A percentile compares a stretch with the other conserved stretches of the same genome.
Evolutionary conservation across 2,113 vertebrate genomes (phyloP).

Genomic region (Brienomyrus longianalis): DNA sequence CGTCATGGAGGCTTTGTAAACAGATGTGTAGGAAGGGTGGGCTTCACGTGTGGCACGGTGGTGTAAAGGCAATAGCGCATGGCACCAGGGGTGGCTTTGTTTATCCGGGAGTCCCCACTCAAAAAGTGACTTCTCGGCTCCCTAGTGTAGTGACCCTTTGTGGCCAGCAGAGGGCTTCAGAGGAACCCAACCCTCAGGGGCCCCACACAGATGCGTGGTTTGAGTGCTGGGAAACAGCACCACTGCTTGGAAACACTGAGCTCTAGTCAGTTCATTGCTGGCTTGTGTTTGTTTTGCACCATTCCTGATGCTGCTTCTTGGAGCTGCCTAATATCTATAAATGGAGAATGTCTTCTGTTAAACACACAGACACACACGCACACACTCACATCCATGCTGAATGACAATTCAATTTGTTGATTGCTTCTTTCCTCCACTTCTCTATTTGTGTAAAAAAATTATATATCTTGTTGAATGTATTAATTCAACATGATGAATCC

Average conservation of each 20-base stretch:
- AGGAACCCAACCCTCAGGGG: not conserved
- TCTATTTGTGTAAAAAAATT: slow-evolving; percentile 53
- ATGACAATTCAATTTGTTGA: slow-evolving; percentile 99
- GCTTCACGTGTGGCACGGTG: not conserved
- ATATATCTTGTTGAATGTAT: slow-evolving; percentile 91
- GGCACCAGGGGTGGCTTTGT: not conserved
- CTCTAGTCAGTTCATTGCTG: slow-evolving; percentile 35
- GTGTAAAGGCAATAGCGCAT: not conserved
- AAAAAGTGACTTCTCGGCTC: not conserved
- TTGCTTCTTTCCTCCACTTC: slow-evolving; percentile 75
- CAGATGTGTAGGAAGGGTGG: not conserved
- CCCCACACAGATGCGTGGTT: not conserved
- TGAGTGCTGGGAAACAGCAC: not conserved
- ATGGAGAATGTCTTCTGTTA: slow-evolving; percentile 88
- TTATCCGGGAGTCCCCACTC: too few species aligned
- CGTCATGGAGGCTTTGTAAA: not conserved
- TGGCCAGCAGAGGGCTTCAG: not conserved
- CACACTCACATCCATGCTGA: slow-evolving; percentile 96
- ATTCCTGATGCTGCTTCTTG: slow-evolving; percentile 74
- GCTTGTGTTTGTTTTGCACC: slow-evolving; percentile 73
- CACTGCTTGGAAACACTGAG: slow-evolving; percentile 4
- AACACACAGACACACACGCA: slow-evolving; percentile 51
- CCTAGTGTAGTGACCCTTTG: not conserved
- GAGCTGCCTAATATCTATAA: slow-evolving; percentile 83
- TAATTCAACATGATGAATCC: slow-evolving; percentile 99